Percentiles rank a stretch among this genome's conserved stretches.
Evolutionary conservation across 2,888 invertebrate species (phyloP).

Genomic region (Drosophila gaucha): DNA sequence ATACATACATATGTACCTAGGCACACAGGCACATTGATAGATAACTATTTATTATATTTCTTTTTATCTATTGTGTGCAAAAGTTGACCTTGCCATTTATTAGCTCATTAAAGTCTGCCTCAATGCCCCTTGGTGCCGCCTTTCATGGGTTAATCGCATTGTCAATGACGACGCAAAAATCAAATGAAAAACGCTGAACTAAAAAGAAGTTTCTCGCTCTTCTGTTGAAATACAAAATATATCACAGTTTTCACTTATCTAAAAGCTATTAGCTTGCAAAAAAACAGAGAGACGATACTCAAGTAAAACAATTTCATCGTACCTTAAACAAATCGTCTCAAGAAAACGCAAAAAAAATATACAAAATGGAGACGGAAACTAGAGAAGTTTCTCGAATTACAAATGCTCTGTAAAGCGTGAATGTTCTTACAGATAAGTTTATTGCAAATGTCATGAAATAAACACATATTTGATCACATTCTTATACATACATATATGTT

Average conservation of each 20-base stretch:
- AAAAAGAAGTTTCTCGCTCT: not conserved
- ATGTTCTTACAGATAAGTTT: not conserved
- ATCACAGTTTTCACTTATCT: not conserved
- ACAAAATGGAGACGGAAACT: not conserved
- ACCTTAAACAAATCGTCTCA: too few relatives aligned
- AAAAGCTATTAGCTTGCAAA: not conserved
- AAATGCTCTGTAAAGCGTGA: not conserved
- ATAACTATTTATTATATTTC: conserved; percentile 17
- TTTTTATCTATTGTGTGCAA: conserved; percentile 20
- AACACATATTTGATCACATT: too few relatives aligned
- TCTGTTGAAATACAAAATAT: not conserved
- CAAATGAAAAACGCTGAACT: not conserved
- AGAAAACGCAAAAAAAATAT: too few relatives aligned
- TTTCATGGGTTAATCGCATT: conserved; percentile 25
- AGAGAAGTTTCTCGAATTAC: not conserved
- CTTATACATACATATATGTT: too few relatives aligned
- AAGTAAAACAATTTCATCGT: not conserved
- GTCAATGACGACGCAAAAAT: conserved; percentile 24
- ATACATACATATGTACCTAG: not conserved
- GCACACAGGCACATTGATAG: not conserved
- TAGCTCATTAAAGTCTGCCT: conserved; percentile 25
- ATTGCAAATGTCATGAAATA: too few relatives aligned
- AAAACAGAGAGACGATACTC: not conserved
- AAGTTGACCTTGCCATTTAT: conserved; percentile 42
- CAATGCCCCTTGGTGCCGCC: conserved; percentile 23